Evolutionary conservation across 2,113 vertebrate genomes (phyloP).

Genomic region (Desmodus rotundus): DNA sequence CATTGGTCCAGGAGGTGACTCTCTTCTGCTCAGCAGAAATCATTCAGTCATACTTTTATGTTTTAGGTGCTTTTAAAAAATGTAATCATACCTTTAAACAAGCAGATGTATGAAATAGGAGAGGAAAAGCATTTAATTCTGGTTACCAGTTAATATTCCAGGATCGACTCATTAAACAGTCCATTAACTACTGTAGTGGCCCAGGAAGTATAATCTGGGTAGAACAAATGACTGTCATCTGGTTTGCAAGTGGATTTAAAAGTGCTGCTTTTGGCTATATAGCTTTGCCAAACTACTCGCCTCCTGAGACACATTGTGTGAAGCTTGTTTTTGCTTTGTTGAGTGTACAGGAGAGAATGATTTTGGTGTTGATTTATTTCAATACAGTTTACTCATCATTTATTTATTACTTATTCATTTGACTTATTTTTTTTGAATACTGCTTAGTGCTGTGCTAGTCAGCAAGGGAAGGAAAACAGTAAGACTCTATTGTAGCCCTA

Average conservation of each 20-base stretch:
- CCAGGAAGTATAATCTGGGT: slow-evolving; percentile 62
- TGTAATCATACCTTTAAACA: background rate
- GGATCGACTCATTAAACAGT: slow-evolving; percentile 61
- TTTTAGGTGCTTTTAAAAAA: background rate
- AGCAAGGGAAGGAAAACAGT: background rate
- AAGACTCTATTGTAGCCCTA: background rate
- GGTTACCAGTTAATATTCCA: slow-evolving; percentile 62
- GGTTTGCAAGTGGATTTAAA: slow-evolving; percentile 61
- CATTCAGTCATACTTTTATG: background rate
- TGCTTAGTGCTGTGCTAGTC: background rate
- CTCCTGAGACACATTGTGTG: slow-evolving; percentile 43
- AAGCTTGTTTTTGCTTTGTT: slow-evolving; percentile 29
- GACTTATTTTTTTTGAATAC: background rate
- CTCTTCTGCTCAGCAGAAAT: background rate
- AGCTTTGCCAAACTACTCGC: slow-evolving; percentile 23
- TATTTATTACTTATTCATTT: slow-evolving; percentile 7
- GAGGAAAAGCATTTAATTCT: slow-evolving; percentile 49
- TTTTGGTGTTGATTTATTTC: slow-evolving; percentile 56
- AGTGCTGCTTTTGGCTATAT: slow-evolving; percentile 30
- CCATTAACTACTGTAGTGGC: slow-evolving; percentile 53
- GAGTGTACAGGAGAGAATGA: background rate
- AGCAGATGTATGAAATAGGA: background rate
- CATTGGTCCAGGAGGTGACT: background rate
- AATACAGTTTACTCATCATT: background rate
- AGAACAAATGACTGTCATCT: slow-evolving; percentile 53